Evolutionary conservation across 2,888 invertebrate species (phyloP).

Genomic region (Hipparchia semele): DNA sequence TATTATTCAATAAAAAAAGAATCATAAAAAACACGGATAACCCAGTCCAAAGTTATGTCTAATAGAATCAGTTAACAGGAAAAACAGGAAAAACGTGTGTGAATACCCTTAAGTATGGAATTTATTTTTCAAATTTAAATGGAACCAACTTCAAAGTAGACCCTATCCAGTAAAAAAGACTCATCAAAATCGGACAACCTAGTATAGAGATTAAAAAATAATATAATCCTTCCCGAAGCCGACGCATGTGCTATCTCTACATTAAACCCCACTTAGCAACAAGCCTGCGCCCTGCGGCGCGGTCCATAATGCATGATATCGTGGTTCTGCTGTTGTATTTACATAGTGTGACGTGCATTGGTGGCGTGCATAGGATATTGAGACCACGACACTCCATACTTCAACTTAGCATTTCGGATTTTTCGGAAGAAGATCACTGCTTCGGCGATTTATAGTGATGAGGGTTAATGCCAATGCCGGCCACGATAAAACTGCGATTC

Average conservation of each 20-base stretch:
- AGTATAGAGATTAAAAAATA: slow-evolving; percentile 37
- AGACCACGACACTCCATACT: slow-evolving; percentile 92
- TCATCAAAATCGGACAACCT: too few species aligned
- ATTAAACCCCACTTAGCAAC: slow-evolving; percentile 62
- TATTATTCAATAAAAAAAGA: too few species aligned
- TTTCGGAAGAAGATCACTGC: slow-evolving; percentile 94
- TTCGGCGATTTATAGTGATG: slow-evolving; percentile 96
- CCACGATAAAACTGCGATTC: slow-evolving; percentile 90
- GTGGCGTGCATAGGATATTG: slow-evolving; percentile 82
- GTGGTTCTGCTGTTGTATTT: slow-evolving; percentile 51
- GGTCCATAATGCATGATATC: slow-evolving; percentile 67
- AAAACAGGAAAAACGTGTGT: too few species aligned
- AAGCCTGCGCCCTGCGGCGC: slow-evolving; percentile 69
- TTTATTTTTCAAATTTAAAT: too few species aligned
- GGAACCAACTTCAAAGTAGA: too few species aligned
- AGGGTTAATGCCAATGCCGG: slow-evolving; percentile 96
- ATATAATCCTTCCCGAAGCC: slow-evolving; percentile 46
- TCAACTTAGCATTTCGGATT: slow-evolving; percentile 96
- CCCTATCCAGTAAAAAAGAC: too few species aligned
- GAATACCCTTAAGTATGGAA: too few species aligned
- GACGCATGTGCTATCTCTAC: slow-evolving; percentile 31
- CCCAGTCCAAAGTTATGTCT: too few species aligned
- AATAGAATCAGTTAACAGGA: too few species aligned
- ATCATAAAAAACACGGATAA: too few species aligned
- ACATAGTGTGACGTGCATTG: slow-evolving; percentile 38